These are phyloP conservation scores for Rhogogaster chlorosoma DNA, from an alignment of 2,888 invertebrate genomes.

Conservation along the genomic window DNA sequence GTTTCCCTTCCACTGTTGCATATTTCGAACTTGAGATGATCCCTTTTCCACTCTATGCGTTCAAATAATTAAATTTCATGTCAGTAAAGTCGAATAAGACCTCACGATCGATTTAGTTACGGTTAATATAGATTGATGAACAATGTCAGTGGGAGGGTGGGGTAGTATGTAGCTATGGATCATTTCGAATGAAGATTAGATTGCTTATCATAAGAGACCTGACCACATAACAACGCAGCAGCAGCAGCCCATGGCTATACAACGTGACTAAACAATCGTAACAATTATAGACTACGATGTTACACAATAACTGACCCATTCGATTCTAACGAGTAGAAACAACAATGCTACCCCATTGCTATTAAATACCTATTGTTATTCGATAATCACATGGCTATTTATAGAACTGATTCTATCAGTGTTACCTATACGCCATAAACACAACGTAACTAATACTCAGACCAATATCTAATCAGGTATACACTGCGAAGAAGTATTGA, in stretches of 20 bases:
- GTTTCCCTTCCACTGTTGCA: not conserved
- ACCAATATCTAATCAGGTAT: not conserved
- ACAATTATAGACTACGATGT: constrained; percentile 18
- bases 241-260: not conserved
- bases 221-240: not conserved
- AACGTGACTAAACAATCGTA: constrained; percentile 39
- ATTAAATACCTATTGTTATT: constrained; percentile 42
- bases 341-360: constrained; percentile 19
- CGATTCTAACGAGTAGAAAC: not conserved
- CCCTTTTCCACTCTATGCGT: not conserved
- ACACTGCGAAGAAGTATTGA: too few species aligned
- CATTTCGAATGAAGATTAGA: not conserved
- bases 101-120: not conserved
- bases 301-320: constrained; percentile 25
- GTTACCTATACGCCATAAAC: not conserved
- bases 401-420: not conserved
- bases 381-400: constrained; percentile 26
- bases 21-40: not conserved
- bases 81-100: not conserved
- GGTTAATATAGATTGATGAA: constrained; percentile 10
- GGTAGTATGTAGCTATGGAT: not conserved
- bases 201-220: not conserved
- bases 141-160: not conserved
- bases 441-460: not conserved
- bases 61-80: not conserved